A percentile compares a stretch with the other conserved stretches of the same genome.
Conservation (phyloP, 1,140 invertebrate species). For the Drosophila erecta region DNA sequence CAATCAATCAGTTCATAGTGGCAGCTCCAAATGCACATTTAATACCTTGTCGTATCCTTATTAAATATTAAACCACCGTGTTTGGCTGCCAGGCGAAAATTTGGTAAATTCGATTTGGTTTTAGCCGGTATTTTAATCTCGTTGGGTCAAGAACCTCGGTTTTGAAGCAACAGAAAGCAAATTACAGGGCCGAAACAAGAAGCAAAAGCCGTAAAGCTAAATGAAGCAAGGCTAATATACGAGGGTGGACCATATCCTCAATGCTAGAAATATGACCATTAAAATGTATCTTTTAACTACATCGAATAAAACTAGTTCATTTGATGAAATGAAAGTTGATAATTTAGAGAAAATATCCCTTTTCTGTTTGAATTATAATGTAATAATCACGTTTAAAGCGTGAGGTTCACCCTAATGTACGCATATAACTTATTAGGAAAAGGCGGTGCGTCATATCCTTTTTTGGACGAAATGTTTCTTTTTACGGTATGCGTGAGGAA, state of each 20-base stretch:
- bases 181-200: constrained; percentile 46
- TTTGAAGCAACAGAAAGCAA: constrained; percentile 40
- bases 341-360: too few relatives aligned
- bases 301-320: too few relatives aligned
- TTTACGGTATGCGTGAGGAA: constrained; percentile 6
- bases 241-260: constrained; percentile 3
- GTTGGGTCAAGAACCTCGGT: constrained; percentile 64
- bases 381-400: too few relatives aligned
- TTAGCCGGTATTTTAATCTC: constrained; percentile 16
- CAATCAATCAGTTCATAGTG: constrained; percentile 33
- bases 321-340: too few relatives aligned
- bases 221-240: neutral
- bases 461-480: constrained; percentile 2
- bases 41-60: constrained; percentile 16
- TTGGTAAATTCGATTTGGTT: constrained; percentile 19
- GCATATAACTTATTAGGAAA: constrained; percentile 15
- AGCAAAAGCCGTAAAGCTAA: constrained; percentile 32
- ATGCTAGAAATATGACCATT: too few relatives aligned
- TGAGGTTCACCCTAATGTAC: constrained; percentile 5
- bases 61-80: constrained; percentile 36
- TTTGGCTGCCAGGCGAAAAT: constrained; percentile 42
- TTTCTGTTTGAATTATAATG: too few relatives aligned
- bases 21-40: constrained; percentile 34
- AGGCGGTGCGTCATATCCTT: constrained; percentile 67
- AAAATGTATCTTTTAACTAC: too few relatives aligned